Evolutionary conservation across 1,140 invertebrate genomes (phyloP).

Genomic region (Bombus soroeensis): DNA sequence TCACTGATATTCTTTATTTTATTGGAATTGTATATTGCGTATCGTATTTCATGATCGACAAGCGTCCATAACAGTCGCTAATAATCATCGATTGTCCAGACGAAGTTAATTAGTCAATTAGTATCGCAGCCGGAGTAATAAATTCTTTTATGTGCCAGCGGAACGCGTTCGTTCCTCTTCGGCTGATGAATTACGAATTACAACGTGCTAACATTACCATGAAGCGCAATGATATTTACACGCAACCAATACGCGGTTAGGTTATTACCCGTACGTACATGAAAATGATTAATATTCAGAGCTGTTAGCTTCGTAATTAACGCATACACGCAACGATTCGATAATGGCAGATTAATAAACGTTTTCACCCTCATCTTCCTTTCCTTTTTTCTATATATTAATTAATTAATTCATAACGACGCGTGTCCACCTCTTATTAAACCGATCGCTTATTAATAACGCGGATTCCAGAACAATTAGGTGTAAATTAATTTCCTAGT

Average conservation of each 20-base stretch:
- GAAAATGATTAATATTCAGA: conserved; percentile 36
- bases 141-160: conserved; percentile 5
- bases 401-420: conserved; percentile 25
- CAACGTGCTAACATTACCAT: not conserved
- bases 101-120: conserved; percentile 17
- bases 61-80: not conserved
- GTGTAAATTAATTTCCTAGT: conserved; percentile 21
- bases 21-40: not conserved
- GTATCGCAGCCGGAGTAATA: not conserved
- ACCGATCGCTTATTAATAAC: conserved; percentile 16
- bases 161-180: not conserved
- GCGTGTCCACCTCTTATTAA: not conserved
- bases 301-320: conserved; percentile 7
- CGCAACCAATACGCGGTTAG: not conserved
- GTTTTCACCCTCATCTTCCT: not conserved
- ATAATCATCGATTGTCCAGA: not conserved
- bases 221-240: conserved; percentile 30
- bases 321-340: not conserved
- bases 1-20: not conserved
- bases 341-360: not conserved
- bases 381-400: not conserved
- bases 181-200: conserved; percentile 25
- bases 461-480: not conserved
- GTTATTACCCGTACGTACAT: not conserved
- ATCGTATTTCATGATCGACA: not conserved